These are phyloP conservation scores for Rhodeus uyekii DNA, from an alignment of 2,797 vertebrate species.

Conservation along the genomic window DNA sequence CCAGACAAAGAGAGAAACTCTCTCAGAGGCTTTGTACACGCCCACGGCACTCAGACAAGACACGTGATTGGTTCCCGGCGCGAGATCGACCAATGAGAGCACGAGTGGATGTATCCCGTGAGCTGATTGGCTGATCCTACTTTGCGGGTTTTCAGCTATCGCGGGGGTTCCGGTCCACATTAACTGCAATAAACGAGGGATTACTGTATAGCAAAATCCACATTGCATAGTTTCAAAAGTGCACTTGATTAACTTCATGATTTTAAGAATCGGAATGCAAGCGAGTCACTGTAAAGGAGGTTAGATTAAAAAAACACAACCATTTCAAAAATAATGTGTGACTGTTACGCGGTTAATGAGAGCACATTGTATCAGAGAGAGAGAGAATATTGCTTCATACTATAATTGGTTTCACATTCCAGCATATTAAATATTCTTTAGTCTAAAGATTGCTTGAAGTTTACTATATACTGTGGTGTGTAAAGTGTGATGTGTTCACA, in stretches of 20 bases:
- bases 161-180: no score
- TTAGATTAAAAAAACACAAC: background rate
- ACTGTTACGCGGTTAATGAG: background rate
- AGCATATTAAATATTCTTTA: slow-evolving; percentile 5
- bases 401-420: background rate
- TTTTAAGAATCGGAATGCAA: background rate
- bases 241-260: background rate
- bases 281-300: background rate
- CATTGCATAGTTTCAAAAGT: background rate
- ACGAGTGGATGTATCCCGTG: no score
- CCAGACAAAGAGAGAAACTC: no score
- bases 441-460: slow-evolving; percentile 28
- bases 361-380: slow-evolving; percentile 11
- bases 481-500: background rate
- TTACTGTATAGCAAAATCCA: no score
- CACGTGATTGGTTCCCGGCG: no score
- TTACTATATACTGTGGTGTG: slow-evolving; percentile 22
- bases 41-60: no score
- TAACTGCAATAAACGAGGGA: no score
- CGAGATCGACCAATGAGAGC: no score
- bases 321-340: background rate
- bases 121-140: no score
- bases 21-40: no score
- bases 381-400: background rate
- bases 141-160: no score